These are phyloP conservation scores for Noctua pronuba DNA, from an alignment of 2,888 invertebrate genomes.

Conservation along the genomic window DNA sequence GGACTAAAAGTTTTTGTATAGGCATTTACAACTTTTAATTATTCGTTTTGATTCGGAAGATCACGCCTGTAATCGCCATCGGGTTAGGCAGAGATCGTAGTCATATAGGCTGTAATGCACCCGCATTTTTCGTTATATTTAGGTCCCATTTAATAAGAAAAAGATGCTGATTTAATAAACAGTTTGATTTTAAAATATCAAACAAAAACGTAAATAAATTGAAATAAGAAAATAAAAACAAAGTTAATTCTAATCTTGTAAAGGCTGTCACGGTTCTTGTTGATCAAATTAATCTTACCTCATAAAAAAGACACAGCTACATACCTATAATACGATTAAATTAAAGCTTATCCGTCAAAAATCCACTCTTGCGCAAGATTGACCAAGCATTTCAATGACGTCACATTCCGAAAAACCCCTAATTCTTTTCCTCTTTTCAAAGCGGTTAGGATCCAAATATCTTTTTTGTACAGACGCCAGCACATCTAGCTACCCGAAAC, in stretches of 20 bases:
- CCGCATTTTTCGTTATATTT: background rate
- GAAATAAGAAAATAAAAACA: slow-evolving; percentile 13
- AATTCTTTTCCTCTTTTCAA: slow-evolving; percentile 51
- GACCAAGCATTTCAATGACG: slow-evolving; percentile 44
- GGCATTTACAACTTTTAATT: slow-evolving; percentile 36
- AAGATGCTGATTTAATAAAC: background rate
- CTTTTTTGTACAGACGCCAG: slow-evolving; percentile 54
- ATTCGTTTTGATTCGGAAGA: background rate
- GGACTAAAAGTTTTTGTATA: slow-evolving; percentile 16
- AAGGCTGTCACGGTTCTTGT: background rate
- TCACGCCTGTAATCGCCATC: background rate
- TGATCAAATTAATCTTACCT: background rate
- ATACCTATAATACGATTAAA: background rate
- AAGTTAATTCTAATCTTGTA: background rate
- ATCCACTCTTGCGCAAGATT: slow-evolving; percentile 34
- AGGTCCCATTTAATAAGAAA: background rate
- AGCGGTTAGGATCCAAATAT: slow-evolving; percentile 41
- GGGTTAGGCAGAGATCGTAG: background rate
- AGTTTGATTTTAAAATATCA: background rate
- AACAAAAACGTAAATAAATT: background rate
- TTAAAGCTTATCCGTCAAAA: slow-evolving; percentile 31
- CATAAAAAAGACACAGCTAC: background rate
- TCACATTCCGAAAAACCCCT: slow-evolving; percentile 55
- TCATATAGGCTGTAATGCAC: background rate
- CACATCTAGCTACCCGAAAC: no score